phyloP scores from a whole-genome alignment of 2,797 vertebrate species.

The Galagoides demidoff region DNA sequence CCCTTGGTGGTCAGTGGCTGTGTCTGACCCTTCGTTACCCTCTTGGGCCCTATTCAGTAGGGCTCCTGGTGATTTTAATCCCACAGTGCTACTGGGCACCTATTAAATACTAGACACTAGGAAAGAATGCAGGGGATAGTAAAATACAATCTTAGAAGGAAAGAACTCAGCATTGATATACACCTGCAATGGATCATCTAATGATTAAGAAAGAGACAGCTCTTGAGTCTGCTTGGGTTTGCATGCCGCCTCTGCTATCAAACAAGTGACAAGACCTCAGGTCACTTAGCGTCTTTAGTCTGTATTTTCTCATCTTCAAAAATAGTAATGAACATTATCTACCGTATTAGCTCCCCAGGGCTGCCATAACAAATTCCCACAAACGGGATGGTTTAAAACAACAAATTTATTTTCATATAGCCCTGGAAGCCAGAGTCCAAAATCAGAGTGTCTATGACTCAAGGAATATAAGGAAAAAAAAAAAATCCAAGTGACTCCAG shows the following conservation, averaged over 20 bases:
- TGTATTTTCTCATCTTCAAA: conserved; percentile 35
- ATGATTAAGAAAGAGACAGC: neutral
- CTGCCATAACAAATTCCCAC: neutral
- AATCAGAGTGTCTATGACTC: neutral
- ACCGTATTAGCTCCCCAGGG: neutral
- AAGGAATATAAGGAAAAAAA: no score
- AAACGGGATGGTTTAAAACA: neutral
- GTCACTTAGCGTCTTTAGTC: neutral
- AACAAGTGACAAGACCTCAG: neutral
- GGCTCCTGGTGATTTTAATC: neutral
- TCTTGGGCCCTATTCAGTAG: neutral
- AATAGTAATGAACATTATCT: neutral
- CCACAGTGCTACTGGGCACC: neutral
- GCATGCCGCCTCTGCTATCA: neutral
- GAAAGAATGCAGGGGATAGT: neutral
- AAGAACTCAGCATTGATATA: neutral
- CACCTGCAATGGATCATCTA: neutral
- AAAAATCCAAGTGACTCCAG: neutral
- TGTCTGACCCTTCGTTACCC: neutral
- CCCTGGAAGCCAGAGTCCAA: neutral
- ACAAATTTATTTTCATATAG: neutral
- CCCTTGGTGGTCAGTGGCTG: neutral
- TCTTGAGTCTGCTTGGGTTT: neutral
- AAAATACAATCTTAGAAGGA: neutral
- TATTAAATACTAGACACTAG: neutral